Conservation (phyloP, 2,888 invertebrate species). For the Sphaerophoria rueppellii region DNA sequence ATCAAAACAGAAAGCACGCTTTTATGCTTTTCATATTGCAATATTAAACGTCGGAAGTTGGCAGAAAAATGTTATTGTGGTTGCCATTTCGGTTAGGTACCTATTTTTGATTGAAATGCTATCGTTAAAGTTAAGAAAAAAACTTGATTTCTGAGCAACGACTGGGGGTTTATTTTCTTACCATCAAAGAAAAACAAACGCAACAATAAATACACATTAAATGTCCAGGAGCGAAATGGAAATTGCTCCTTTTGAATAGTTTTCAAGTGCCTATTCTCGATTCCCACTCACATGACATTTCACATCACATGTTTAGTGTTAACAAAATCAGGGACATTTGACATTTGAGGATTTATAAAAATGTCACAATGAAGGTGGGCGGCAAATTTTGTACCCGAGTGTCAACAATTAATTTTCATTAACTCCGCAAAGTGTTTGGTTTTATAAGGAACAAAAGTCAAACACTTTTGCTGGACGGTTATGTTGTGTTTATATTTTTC, state of each 20-base stretch:
- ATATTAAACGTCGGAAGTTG: conserved; percentile 54
- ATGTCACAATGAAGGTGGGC: background rate
- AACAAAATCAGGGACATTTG: too few relatives aligned
- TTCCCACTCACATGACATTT: too few relatives aligned
- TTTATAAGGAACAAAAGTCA: conserved; percentile 49
- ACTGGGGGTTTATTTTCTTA: background rate
- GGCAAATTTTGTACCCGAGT: background rate
- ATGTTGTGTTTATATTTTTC: too few relatives aligned
- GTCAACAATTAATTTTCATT: conserved; percentile 6
- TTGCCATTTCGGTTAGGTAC: conserved; percentile 57
- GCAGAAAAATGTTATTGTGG: conserved; percentile 61
- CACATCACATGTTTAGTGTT: too few relatives aligned
- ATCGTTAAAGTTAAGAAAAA: conserved; percentile 33
- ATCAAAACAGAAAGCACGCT: background rate
- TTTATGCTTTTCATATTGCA: conserved; percentile 21
- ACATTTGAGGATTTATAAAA: too few relatives aligned
- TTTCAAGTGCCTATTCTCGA: conserved; percentile 14
- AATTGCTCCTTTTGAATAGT: conserved; percentile 27
- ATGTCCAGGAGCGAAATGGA: background rate
- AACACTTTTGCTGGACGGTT: conserved; percentile 28
- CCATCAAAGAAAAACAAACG: conserved; percentile 10
- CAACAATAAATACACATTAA: conserved; percentile 30
- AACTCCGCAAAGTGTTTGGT: conserved; percentile 37
- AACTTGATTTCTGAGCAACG: background rate
- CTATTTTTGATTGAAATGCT: conserved; percentile 51